phyloP scores from a whole-genome alignment of 1,140 invertebrate genomes.

The Drosophila ambigua region DNA sequence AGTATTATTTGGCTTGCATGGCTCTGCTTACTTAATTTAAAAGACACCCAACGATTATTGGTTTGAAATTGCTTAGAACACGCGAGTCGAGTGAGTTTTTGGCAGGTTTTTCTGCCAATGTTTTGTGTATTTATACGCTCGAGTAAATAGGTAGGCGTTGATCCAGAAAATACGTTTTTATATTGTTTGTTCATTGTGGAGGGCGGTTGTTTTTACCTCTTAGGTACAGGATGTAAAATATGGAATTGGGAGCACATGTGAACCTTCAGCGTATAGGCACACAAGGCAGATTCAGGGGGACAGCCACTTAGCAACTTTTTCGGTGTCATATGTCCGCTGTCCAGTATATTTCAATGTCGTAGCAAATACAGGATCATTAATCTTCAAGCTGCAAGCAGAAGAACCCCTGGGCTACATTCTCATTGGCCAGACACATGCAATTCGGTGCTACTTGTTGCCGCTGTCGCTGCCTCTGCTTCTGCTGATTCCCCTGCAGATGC shows the following conservation, averaged over 20 bases:
- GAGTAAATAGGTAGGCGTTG: slow-evolving; percentile 74
- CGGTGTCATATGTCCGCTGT: slow-evolving; percentile 45
- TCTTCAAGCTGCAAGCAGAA: slow-evolving; percentile 23
- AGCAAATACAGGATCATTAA: slow-evolving; percentile 50
- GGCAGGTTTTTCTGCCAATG: slow-evolving; percentile 42
- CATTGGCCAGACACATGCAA: slow-evolving; percentile 37
- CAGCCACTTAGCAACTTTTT: slow-evolving; percentile 13
- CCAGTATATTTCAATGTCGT: slow-evolving; percentile 54
- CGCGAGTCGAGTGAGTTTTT: slow-evolving; percentile 48
- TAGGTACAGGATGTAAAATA: no score
- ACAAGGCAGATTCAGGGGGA: slow-evolving; percentile 3
- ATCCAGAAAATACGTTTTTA: slow-evolving; percentile 58
- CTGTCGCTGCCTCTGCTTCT: slow-evolving; percentile 2
- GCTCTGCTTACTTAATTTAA: slow-evolving; percentile 78
- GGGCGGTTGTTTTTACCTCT: neutral
- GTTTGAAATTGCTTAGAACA: slow-evolving; percentile 78
- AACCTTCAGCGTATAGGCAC: slow-evolving; percentile 5
- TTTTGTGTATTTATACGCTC: slow-evolving; percentile 48
- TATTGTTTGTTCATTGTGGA: slow-evolving; percentile 34
- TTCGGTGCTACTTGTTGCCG: slow-evolving; percentile 67
- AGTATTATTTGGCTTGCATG: slow-evolving; percentile 66
- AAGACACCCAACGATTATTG: slow-evolving; percentile 82
- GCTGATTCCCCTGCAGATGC: neutral
- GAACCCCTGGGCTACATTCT: slow-evolving; percentile 6
- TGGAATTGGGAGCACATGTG: neutral